Base-by-base conservation (phyloP, 2,888 invertebrate species). In the Cheilosia soror region DNA sequence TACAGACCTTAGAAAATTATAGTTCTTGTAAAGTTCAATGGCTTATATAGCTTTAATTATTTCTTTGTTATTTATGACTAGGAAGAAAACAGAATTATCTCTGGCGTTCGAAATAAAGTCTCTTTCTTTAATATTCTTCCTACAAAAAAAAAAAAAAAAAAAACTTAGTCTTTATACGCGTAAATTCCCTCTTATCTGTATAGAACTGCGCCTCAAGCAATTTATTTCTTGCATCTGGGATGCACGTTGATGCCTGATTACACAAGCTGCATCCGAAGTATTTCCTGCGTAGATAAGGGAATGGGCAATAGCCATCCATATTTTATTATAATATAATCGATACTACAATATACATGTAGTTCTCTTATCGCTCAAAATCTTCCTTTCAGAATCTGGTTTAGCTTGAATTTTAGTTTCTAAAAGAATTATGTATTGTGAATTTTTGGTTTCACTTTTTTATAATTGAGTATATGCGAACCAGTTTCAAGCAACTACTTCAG, bases 371-470 rank as follows among this genome's bases (percentile, higher is more conserved):
- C 31, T 69, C 44, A 42, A 31, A 31, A 57, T 57, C 57, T 25
- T 13, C 25, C 33, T 31, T 15, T 15, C n/a, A 57, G 20, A 42
- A 37, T 51, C 3, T n/a, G 20, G 4, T 63, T 20, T 31, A 47
- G 27, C 5, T 47, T 20, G n/a, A 33, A 33, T 7, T 15, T 6
- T 6, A 40, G 20, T 37, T 20, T 2, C 42, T 5, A 4, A 5
- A 13, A 27, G 40, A 20, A 37, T 9, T 25, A 25, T 9, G 25
- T 11, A 11, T 20, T 20, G 20, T 20, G 3, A 25, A 4, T 27
- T 33, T 42, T 29, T 53, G 66, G 53, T 66, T 66, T 66, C 66
- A 66, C 66, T 66, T 66, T 66, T 53, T 33, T 33, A 13, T 44
- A 44, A 13, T 15, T 13, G 6, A 15, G 29, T 53, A 5, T 6